Conservation (phyloP, 2,888 invertebrate genomes). For the Oscheius sp. region DNA sequence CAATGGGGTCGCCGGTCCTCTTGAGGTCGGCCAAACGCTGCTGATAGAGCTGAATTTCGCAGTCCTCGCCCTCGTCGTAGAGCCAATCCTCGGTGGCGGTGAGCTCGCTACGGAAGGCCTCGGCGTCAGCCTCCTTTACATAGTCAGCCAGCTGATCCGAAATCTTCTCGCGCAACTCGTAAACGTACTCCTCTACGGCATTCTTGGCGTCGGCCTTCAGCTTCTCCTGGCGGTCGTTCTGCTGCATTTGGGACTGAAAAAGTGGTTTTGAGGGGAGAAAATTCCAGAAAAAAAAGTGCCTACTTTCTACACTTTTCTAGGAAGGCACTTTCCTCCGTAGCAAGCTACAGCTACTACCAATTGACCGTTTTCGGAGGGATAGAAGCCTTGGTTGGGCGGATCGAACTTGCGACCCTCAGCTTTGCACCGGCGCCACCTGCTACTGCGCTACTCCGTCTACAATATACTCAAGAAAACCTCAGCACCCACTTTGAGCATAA, state of each 20-base stretch:
- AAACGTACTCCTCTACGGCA: slow-evolving; percentile 96
- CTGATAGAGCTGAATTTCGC: slow-evolving; percentile 79
- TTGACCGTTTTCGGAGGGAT: too few species aligned
- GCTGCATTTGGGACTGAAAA: slow-evolving; percentile 78
- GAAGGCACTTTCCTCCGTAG: too few species aligned
- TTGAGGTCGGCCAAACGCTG: slow-evolving; percentile 77
- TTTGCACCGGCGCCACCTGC: too few species aligned
- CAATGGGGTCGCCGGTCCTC: slow-evolving; percentile 89
- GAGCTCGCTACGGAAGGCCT: slow-evolving; percentile 77
- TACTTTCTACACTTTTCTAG: too few species aligned
- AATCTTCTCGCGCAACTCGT: slow-evolving; percentile 91
- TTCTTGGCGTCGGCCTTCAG: slow-evolving; percentile 95
- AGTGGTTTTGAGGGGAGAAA: neutral
- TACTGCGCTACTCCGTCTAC: too few species aligned
- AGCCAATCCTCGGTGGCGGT: slow-evolving; percentile 94
- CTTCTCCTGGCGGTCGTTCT: slow-evolving; percentile 89
- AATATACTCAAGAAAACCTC: too few species aligned
- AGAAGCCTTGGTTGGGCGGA: too few species aligned
- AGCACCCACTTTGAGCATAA: too few species aligned
- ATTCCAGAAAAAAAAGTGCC: slow-evolving; percentile 11
- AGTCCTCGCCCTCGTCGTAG: slow-evolving; percentile 95
- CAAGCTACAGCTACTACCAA: too few species aligned
- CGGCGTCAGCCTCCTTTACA: slow-evolving; percentile 79
- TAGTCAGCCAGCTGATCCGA: slow-evolving; percentile 83
- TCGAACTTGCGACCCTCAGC: too few species aligned